Base-by-base conservation (phyloP, 37 sponge, comb jelly and placozoan species). In the Chondrilla cf. caribensis region DNA sequence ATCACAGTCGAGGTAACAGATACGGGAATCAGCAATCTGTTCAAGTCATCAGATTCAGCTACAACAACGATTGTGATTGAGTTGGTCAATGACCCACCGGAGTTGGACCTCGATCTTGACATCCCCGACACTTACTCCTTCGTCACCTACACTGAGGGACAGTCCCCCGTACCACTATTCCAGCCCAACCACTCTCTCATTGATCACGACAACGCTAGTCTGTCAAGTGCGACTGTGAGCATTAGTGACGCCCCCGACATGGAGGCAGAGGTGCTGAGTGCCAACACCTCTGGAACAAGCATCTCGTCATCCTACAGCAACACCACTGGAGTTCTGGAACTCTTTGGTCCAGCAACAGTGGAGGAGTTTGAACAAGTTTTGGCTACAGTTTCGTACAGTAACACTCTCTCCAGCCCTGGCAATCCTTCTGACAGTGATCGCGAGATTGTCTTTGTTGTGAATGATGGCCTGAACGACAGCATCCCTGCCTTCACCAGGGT, bases 51-150 rank as follows among this genome's bases (percentile, higher is more conserved):
- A 25, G 70, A 43, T 31, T 35, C 38, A 4, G 65, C 79, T 40
- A 37, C 36, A 29, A 86, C 91, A 41, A 77, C 72, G 22, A 33
- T 96, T 28, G 25, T 19, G 1, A 88, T 96, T 21, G 47, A 81
- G 41, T 84, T 85, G 22, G 81, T 90, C 36, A 90, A 92, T 66
- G 93, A 93, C 76, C 96, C 96, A 4, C 93, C 96, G 39, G 90
- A 96, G 72, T 37, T 96, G 33, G 93, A 96, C 42, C 81, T 96
- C n/a, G 70, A 90, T 39, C 21, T 54, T 4, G 80, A 68, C 70
- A 59, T 41, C 55, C 55, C 80, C 8, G 85, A 79, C 51, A 83
- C 77, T 15, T 83, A 87, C 66, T 70, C 73, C 24, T 84, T 84
- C n/a, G 82, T 86, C 21, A 39, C 66, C 37, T 84, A 84, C 55